Conservation (phyloP, 1,140 invertebrate species). For the Achatina immaculata region DNA sequence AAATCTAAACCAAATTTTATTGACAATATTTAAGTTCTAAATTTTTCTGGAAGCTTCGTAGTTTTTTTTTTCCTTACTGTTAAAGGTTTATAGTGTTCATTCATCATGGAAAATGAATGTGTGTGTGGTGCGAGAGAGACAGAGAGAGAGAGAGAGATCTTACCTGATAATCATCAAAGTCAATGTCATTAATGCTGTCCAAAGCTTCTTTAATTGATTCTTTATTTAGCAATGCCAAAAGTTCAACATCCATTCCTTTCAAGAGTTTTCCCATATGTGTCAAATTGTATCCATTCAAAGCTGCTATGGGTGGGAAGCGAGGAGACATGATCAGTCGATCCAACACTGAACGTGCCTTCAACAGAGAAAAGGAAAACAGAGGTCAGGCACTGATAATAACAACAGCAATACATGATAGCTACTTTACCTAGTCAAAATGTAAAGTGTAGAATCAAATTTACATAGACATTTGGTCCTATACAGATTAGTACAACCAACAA, state of each 20-base stretch:
- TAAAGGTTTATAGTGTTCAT: not conserved
- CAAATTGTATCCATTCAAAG: constrained; percentile 19
- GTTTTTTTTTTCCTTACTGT: not conserved
- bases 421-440: not conserved
- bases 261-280: constrained; percentile 20
- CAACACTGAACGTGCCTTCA: not conserved
- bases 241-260: constrained; percentile 25
- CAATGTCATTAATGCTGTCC: constrained; percentile 34
- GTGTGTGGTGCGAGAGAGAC: not conserved
- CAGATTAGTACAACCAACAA: not conserved
- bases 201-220: constrained; percentile 25
- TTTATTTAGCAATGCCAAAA: constrained; percentile 25
- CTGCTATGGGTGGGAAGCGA: constrained; percentile 14
- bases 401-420: not conserved
- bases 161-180: constrained; percentile 43
- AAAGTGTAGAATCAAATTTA: not conserved
- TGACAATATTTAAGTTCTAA: not conserved
- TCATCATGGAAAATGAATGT: not conserved
- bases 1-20: not conserved
- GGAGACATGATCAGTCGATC: constrained; percentile 29
- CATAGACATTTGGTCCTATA: not conserved
- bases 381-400: not conserved
- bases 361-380: not conserved
- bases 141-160: not conserved
- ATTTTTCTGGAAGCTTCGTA: not conserved